Evolutionary conservation across 2,797 vertebrate species (phyloP).

Genomic region (Bovichtus diacanthus): DNA sequence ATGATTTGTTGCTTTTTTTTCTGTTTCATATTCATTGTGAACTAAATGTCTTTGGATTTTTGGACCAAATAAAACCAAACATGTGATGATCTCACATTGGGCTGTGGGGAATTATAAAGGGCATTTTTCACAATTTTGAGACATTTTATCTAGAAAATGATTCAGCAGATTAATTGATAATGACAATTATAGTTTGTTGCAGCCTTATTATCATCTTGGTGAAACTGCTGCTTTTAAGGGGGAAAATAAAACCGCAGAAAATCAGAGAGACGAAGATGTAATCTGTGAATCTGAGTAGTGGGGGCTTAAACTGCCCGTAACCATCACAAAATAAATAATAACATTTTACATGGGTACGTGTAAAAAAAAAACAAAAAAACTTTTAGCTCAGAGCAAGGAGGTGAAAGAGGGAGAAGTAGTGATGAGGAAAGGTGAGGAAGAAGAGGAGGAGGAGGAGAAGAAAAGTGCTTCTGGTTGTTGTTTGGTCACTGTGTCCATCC

Average conservation of each 20-base stretch:
- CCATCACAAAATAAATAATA: neutral
- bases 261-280: neutral
- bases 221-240: neutral
- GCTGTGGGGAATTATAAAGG: neutral
- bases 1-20: neutral
- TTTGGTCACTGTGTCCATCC: slow-evolving; percentile 78
- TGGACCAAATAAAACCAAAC: neutral
- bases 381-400: slow-evolving; percentile 5
- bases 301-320: neutral
- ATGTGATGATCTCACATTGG: neutral
- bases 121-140: neutral
- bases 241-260: neutral
- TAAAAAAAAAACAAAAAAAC: neutral
- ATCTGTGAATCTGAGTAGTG: neutral
- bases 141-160: neutral
- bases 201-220: neutral
- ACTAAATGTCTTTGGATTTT: neutral
- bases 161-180: neutral
- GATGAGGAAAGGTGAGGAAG: slow-evolving; percentile 30
- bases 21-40: too few relatives aligned
- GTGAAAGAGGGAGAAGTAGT: neutral
- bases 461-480: slow-evolving; percentile 60
- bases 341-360: too few relatives aligned
- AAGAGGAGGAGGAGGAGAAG: slow-evolving; percentile 31
- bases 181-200: neutral